Evolutionary conservation across 2,113 vertebrate species (phyloP), one percentile per base, ranked within the genome.

Genomic region (Etheostoma spectabile): DNA sequence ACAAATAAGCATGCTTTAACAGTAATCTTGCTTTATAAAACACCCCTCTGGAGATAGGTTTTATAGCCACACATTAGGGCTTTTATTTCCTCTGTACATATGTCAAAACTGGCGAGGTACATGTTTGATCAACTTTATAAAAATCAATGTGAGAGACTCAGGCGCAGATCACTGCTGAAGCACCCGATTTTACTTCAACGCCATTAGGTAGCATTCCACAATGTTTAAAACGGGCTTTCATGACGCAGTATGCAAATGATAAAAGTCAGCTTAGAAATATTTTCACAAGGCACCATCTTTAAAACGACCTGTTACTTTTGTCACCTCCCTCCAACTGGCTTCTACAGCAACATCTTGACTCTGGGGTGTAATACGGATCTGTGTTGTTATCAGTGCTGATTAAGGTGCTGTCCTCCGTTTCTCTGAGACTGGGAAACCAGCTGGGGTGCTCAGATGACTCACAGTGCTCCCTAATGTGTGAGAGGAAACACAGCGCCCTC

Each of bases 341-440:
- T 49, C 35, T 6, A 65, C 59, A 64, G 35, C 24, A 66, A 60
- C 53, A 53, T 55, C 61, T 56, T 56, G 49, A 73, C 62, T 73
- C 46, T 51, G 2, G 16, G 3, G 12, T 78, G 79, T 77, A 83
- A 82, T 82, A 70, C 56, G 76, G 80, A 80, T 48, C 59, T 15
- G 79, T 64, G 64, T 82, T 55, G 60, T 76, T 55, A 72, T 51
- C 59, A 46, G 63, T 53, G 74, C 64, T 76, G 70, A 82, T 7
- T 79, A 61, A 84, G 84, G 73, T 63, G 79, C 82, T 67, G 70
- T 80, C n/a, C 45, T 60, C 87, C 86, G 86, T 3, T 33, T 84
- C 57, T 87, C 60, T 77, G 87, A 67, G 83, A 83, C 89, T 81
- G 85, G 38, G 64, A 45, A 85, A 82, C 88, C 90, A 93, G 81